These are phyloP conservation scores for Todiramphus saurophagus DNA, from an alignment of 2,113 vertebrate genomes.

Conservation along the genomic window DNA sequence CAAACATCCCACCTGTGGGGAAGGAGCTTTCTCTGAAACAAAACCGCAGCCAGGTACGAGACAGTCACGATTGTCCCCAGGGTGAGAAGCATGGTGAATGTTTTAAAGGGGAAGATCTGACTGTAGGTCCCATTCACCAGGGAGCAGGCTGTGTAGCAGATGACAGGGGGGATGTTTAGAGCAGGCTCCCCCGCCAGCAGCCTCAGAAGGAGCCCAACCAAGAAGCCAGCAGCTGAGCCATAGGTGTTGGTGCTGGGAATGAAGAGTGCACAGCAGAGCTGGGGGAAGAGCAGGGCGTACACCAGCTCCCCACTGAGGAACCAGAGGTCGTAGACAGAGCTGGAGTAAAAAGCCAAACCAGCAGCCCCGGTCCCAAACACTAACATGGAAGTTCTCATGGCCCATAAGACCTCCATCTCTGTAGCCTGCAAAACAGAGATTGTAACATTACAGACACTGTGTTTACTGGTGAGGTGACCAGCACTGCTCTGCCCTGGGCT, in stretches of 20 bases:
- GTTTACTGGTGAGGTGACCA: background rate
- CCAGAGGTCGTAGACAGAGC: constrained; percentile 83
- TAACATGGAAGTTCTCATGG: constrained; percentile 79
- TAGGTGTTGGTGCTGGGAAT: constrained; percentile 75
- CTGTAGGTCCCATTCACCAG: constrained; percentile 54
- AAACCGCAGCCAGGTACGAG: constrained; percentile 58
- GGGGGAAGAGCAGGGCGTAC: constrained; percentile 82
- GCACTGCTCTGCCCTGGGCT: background rate
- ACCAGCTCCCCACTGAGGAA: constrained; percentile 83
- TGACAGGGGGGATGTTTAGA: constrained; percentile 58
- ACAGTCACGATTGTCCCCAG: constrained; percentile 52
- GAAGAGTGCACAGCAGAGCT: constrained; percentile 83
- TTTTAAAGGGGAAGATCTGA: constrained; percentile 79
- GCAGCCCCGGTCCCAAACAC: constrained; percentile 74
- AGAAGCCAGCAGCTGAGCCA: constrained; percentile 72
- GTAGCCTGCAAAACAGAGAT: constrained; percentile 72
- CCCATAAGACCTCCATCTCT: constrained; percentile 80
- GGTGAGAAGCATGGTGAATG: constrained; percentile 73
- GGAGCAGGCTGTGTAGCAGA: constrained; percentile 75
- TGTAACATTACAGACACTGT: background rate
- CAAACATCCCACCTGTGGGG: constrained; percentile 74
- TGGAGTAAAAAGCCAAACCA: constrained; percentile 76
- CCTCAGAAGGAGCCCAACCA: constrained; percentile 73
- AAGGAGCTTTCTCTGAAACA: constrained; percentile 73
- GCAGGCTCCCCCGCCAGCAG: constrained; percentile 77